Evolutionary conservation across 2,888 invertebrate genomes (phyloP), one percentile per base, ranked within the genome.

Genomic region (Odontocolon sp.): DNA sequence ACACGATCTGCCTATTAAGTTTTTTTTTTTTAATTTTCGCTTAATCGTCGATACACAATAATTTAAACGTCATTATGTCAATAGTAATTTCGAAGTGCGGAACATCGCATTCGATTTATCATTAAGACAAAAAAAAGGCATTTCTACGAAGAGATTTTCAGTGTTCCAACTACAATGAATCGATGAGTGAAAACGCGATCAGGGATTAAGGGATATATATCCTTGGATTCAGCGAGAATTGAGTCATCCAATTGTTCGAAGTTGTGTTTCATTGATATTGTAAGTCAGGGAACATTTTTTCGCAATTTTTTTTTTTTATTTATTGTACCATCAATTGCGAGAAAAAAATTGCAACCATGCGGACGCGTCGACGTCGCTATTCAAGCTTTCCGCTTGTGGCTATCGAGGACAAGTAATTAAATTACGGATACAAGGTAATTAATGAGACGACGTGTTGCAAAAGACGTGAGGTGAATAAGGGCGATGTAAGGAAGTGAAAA

Each of bases 401-500:
- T 68, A 77, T 59, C 72, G 68, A 52, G 77, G 68, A 77, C 77
- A 57, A 52, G 68, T 69, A 71, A 77, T 77, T 77, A 59, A 77
- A 72, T 72, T 72, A 69, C 77, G 72, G 71, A 72, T 57, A 64
- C 68, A 23, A 8, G 40, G 40, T 61, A 64, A 71, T 71, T 54
- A 70, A 28, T 40, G 11, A 42, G 45, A 36, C 40, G 18, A 33
- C 18, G 59, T 16, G 68, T 69, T 72, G 72, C 50, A 59, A 68
- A 77, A 77, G 61, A 31, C 61, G 47, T 9, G 40, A 75, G 28
- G 23, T 11, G 38, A 64, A 26, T 63, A 36, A 61, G 69, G 56
- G 42, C 36, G 31, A 36, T 6, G 42, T 4, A 67, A 38, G 28
- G 52, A 66, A 66, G 61, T 47, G 54, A 61, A 63, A 71, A 71